Evolutionary conservation across 2,888 invertebrate species (phyloP).

Genomic region (Myathropa florea): DNA sequence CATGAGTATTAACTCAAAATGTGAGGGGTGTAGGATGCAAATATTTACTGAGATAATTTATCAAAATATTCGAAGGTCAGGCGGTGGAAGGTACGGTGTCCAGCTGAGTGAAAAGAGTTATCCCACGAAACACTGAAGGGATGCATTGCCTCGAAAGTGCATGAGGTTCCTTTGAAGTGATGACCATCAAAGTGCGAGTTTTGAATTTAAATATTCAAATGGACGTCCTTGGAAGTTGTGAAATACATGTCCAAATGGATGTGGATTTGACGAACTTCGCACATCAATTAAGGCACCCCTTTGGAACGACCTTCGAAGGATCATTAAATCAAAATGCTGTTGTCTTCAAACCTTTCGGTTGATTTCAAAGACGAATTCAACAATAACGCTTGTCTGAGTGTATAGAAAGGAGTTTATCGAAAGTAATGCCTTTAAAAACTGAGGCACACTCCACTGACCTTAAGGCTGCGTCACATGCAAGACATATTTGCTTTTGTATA

Average conservation of each 20-base stretch:
- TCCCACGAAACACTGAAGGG: neutral
- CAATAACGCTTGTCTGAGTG: neutral
- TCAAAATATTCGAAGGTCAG: conserved; percentile 65
- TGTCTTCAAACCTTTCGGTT: neutral
- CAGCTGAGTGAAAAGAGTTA: conserved; percentile 66
- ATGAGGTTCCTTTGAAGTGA: neutral
- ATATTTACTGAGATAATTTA: conserved; percentile 66
- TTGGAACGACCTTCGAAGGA: neutral
- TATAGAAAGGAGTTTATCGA: neutral
- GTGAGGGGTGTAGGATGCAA: conserved; percentile 51
- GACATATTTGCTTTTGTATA: neutral
- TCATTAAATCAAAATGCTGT: neutral
- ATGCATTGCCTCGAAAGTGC: neutral
- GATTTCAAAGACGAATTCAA: neutral
- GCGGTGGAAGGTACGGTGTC: conserved; percentile 18
- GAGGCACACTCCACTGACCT: neutral
- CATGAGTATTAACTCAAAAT: conserved; percentile 19
- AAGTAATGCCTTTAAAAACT: neutral
- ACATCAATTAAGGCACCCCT: neutral
- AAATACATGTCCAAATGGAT: neutral
- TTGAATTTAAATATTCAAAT: neutral
- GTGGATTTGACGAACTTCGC: neutral
- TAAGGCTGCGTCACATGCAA: neutral
- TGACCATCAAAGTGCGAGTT: neutral
- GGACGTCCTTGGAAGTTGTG: neutral